A percentile compares a stretch with the other conserved stretches of the same genome.
phyloP scores from a whole-genome alignment of 2,888 invertebrate species.

The Dendrolimus pini region DNA sequence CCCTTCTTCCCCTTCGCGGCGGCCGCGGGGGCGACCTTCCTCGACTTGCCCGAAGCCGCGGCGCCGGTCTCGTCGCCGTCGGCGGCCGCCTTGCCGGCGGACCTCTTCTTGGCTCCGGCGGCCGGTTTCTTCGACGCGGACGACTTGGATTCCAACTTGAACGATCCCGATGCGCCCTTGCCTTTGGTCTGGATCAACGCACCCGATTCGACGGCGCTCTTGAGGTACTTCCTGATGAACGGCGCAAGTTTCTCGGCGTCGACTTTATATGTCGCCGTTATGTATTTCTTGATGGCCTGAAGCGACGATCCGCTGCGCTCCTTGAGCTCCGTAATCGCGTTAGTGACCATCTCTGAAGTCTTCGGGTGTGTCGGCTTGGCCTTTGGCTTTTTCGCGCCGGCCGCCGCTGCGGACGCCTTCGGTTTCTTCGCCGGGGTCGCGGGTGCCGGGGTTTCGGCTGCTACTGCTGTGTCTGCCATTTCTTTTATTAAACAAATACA shows the following conservation, averaged over 20 bases:
- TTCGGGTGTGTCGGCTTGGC: constrained; percentile 41
- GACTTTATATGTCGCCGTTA: constrained; percentile 75
- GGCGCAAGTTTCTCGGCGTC: constrained; percentile 75
- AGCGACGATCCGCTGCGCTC: constrained; percentile 78
- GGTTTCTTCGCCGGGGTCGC: too few relatives aligned
- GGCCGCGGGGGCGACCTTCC: not conserved
- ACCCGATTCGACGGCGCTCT: constrained; percentile 71
- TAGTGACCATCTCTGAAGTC: constrained; percentile 70
- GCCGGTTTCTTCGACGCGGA: constrained; percentile 10
- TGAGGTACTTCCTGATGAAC: constrained; percentile 76
- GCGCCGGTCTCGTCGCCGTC: constrained; percentile 3
- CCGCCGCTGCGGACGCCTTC: too few relatives aligned
- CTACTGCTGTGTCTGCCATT: too few relatives aligned
- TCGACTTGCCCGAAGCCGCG: not conserved
- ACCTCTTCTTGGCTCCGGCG: constrained; percentile 16
- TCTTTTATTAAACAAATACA: too few relatives aligned
- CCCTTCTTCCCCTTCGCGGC: constrained; percentile 16
- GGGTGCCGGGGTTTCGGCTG: too few relatives aligned
- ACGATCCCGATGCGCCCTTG: constrained; percentile 67
- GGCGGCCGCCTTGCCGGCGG: constrained; percentile 10
- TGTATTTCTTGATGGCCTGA: constrained; percentile 79
- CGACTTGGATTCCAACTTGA: constrained; percentile 47
- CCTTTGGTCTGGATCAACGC: constrained; percentile 74
- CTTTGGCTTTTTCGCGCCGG: constrained; percentile 32
- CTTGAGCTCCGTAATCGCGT: constrained; percentile 69